Conservation (phyloP, 2,113 vertebrate species). For the Amblyopsis rosae region DNA sequence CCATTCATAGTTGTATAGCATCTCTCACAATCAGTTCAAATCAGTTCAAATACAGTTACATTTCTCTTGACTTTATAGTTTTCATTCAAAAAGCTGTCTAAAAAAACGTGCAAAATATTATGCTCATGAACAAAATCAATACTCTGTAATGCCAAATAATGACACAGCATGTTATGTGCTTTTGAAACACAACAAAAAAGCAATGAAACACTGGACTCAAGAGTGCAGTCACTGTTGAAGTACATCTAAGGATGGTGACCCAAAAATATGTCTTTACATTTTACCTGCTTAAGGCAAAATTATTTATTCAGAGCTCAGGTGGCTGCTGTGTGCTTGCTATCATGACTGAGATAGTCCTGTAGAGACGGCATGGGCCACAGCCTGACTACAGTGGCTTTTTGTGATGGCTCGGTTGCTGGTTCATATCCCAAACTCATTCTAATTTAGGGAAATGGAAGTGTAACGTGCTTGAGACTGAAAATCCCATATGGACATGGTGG, state of each 20-base stretch:
- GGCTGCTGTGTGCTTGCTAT: slow-evolving; percentile 58
- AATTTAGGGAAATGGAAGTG: not conserved
- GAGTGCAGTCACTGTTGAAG: slow-evolving; percentile 14
- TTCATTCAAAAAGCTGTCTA: slow-evolving; percentile 1
- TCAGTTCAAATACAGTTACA: not conserved
- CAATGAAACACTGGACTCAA: slow-evolving; percentile 1
- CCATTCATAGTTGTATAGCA: slow-evolving; percentile 6
- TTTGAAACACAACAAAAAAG: slow-evolving; percentile 13
- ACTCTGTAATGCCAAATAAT: slow-evolving; percentile 15
- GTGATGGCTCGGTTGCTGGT: slow-evolving; percentile 13
- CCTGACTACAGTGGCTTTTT: not conserved
- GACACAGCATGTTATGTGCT: slow-evolving; percentile 12
- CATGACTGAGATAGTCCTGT: slow-evolving; percentile 24
- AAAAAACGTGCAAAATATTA: slow-evolving; percentile 19
- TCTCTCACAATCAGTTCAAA: not conserved
- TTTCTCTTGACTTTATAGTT: not conserved
- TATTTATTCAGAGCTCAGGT: slow-evolving; percentile 62
- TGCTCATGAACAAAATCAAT: slow-evolving; percentile 1
- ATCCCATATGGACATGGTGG: too few relatives aligned
- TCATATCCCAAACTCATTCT: slow-evolving; percentile 5
- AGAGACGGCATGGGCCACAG: slow-evolving; percentile 18
- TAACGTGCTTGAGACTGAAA: not conserved
- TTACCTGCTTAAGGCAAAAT: slow-evolving; percentile 50
- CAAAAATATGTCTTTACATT: slow-evolving; percentile 44
- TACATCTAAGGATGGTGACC: slow-evolving; percentile 41